Evolutionary conservation across 2,888 invertebrate genomes (phyloP).

Genomic region (Pseudococcus jackbeardsleyi): DNA sequence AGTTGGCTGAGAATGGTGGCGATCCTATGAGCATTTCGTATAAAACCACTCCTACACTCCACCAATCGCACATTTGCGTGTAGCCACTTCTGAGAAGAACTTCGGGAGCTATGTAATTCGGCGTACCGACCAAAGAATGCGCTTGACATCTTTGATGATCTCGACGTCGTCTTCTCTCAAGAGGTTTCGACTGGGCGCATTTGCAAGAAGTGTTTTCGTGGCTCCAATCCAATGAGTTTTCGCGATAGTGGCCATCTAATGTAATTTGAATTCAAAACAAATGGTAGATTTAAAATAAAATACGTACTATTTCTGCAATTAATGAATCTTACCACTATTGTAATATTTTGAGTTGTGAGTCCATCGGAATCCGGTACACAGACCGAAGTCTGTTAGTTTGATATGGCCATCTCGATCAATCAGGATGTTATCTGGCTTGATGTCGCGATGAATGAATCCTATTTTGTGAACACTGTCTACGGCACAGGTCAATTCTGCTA

Average conservation of each 20-base stretch:
- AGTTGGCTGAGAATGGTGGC: conserved; percentile 95
- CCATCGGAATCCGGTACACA: conserved; percentile 99
- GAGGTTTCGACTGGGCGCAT: conserved; percentile 81
- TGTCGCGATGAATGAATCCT: conserved; percentile 98
- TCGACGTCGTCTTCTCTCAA: conserved; percentile 85
- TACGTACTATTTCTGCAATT: no score
- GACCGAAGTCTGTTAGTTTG: conserved; percentile 98
- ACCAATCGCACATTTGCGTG: conserved; percentile 97
- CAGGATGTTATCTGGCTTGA: conserved; percentile 98
- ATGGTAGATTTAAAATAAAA: no score
- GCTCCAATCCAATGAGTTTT: conserved; percentile 92
- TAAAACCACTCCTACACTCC: conserved; percentile 99
- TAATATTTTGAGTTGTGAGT: conserved; percentile 99
- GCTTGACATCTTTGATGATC: conserved; percentile 94
- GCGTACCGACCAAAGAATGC: conserved; percentile 98
- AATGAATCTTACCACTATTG: conserved; percentile 80
- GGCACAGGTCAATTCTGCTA: conserved; percentile 96
- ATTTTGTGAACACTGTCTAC: conserved; percentile 99
- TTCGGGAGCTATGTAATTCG: conserved; percentile 99
- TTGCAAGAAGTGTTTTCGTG: conserved; percentile 74
- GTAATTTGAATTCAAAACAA: not conserved
- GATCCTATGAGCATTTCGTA: conserved; percentile 99
- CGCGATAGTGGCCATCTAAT: conserved; percentile 82
- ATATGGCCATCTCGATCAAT: conserved; percentile 99
- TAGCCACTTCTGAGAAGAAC: conserved; percentile 93